phyloP scores from a whole-genome alignment of 1,140 invertebrate genomes.

The Zaprionus gabonicus region DNA sequence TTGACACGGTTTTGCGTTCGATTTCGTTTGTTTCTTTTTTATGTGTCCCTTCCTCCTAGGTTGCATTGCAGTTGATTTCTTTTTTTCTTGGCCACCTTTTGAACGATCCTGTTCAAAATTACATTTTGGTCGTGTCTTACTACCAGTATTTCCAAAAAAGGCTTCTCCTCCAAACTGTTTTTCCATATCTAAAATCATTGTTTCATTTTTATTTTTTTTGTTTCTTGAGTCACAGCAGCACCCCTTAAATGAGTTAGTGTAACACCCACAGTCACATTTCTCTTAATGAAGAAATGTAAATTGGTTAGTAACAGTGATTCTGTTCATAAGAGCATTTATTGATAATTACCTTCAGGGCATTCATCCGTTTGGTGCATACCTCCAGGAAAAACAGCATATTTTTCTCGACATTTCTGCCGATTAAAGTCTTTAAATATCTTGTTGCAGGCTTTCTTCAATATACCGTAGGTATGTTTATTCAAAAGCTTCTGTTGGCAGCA shows the following conservation, averaged over 20 bases:
- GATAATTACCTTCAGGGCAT: neutral
- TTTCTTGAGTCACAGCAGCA: neutral
- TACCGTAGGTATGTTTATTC: conserved; percentile 55
- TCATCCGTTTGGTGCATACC: conserved; percentile 28
- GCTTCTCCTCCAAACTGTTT: neutral
- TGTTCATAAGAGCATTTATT: conserved; percentile 3
- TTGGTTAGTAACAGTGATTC: too few species aligned
- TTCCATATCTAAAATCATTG: neutral
- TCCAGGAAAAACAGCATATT: conserved; percentile 63
- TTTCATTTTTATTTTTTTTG: neutral
- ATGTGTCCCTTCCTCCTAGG: neutral
- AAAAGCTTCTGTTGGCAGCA: conserved; percentile 38
- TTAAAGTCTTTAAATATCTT: conserved; percentile 63
- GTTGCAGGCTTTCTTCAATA: conserved; percentile 63
- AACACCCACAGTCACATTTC: neutral
- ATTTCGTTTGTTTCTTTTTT: neutral
- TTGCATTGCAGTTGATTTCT: neutral
- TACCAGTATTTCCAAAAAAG: neutral
- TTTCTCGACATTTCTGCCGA: conserved; percentile 58
- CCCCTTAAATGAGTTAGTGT: neutral
- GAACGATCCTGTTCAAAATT: neutral
- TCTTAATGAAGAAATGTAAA: neutral
- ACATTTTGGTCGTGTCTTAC: neutral
- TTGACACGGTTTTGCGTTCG: neutral
- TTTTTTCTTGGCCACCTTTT: conserved; percentile 3